These are phyloP conservation scores for Ctenopoma multispine DNA, from an alignment of 2,797 vertebrate genomes.

Conservation along the genomic window DNA sequence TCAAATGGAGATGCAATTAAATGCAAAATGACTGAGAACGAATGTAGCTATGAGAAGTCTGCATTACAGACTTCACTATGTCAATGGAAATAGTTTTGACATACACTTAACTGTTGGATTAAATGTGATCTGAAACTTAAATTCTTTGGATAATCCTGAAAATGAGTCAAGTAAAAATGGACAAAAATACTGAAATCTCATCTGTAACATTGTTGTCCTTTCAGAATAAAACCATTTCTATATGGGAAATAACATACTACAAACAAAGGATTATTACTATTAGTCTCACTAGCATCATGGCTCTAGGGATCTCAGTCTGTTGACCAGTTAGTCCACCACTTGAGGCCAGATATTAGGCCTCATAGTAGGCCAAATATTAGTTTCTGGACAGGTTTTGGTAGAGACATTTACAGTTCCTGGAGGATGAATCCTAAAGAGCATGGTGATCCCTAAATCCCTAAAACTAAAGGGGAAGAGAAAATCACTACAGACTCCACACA, in stretches of 20 bases:
- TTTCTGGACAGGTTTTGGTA: neutral
- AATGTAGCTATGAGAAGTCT: conserved; percentile 47
- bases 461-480: too few species aligned
- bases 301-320: neutral
- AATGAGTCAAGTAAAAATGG: neutral
- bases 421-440: neutral
- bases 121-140: conserved; percentile 27
- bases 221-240: neutral
- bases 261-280: neutral
- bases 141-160: conserved; percentile 2
- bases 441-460: too few species aligned
- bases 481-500: too few species aligned
- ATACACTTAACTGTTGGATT: conserved; percentile 5
- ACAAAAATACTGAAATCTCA: conserved; percentile 9
- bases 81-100: conserved; percentile 36
- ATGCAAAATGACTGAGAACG: conserved; percentile 53
- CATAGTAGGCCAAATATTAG: too few species aligned
- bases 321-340: neutral
- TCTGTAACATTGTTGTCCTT: conserved; percentile 6
- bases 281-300: neutral
- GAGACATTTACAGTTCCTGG: fast-evolving
- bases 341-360: neutral
- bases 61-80: conserved; percentile 44
- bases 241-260: neutral
- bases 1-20: conserved; percentile 70